A percentile compares a stretch with the other conserved stretches of the same genome.
phyloP scores from a whole-genome alignment of 2,888 invertebrate genomes.

The Malachius bipustulatus region DNA sequence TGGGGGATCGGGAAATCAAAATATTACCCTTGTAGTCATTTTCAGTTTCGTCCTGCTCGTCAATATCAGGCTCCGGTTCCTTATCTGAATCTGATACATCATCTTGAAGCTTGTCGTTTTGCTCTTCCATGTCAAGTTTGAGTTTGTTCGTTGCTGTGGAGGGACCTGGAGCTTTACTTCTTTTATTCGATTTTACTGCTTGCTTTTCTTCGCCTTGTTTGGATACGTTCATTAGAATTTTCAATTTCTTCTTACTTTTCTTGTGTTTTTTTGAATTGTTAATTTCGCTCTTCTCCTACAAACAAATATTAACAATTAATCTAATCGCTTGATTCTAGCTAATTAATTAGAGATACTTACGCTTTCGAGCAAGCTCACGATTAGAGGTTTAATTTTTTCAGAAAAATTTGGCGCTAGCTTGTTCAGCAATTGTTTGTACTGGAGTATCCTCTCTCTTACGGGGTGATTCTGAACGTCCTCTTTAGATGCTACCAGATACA shows the following conservation, averaged over 20 bases:
- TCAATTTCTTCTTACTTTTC: conserved; percentile 38
- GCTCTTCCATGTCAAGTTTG: too few relatives aligned
- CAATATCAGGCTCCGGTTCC: too few relatives aligned
- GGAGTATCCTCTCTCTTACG: conserved; percentile 72
- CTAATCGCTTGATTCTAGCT: too few relatives aligned
- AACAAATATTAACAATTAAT: too few relatives aligned
- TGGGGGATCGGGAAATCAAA: too few relatives aligned
- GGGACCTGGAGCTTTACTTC: too few relatives aligned
- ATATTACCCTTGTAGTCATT: conserved; percentile 33
- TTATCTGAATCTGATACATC: conserved; percentile 9
- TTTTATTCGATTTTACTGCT: too few relatives aligned
- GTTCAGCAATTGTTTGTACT: conserved; percentile 63
- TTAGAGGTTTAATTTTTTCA: conserved; percentile 54
- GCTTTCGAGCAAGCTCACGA: conserved; percentile 42
- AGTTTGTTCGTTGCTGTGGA: too few relatives aligned
- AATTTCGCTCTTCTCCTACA: too few relatives aligned
- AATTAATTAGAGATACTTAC: too few relatives aligned
- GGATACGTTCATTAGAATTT: too few relatives aligned
- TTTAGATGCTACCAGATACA: conserved; percentile 69
- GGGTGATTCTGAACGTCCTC: conserved; percentile 71
- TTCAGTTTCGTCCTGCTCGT: conserved; percentile 30
- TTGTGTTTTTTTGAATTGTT: conserved; percentile 11
- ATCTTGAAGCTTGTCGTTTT: conserved; percentile 5
- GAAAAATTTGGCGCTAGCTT: conserved; percentile 61
- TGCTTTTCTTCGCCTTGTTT: too few relatives aligned